Evolutionary conservation across 2,797 vertebrate genomes (phyloP).

Genomic region (Valencia hispanica): DNA sequence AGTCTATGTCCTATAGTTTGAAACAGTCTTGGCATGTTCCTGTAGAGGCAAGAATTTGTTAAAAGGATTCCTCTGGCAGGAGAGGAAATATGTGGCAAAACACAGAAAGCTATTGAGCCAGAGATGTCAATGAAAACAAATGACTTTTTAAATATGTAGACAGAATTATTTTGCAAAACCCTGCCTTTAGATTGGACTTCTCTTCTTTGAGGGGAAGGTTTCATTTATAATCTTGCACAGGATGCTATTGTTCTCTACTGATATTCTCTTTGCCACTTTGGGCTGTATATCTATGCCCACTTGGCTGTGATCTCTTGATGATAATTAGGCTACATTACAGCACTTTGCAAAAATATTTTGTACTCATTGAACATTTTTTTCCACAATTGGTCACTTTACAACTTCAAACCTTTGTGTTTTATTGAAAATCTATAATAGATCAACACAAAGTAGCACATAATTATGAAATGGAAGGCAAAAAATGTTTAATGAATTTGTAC

Average conservation of each 20-base stretch:
- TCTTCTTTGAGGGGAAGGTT: neutral
- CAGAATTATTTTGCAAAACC: neutral
- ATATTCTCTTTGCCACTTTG: neutral
- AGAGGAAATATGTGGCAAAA: neutral
- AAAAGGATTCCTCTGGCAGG: neutral
- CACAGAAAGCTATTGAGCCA: neutral
- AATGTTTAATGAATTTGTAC: neutral
- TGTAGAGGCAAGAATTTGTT: conserved; percentile 1
- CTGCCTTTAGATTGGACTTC: neutral
- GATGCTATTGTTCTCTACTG: neutral
- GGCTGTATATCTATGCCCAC: neutral
- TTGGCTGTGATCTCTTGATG: neutral
- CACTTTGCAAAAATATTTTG: neutral
- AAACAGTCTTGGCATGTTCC: neutral
- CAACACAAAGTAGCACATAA: neutral
- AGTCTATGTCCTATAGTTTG: neutral
- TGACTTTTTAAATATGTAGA: neutral
- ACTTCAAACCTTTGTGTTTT: neutral
- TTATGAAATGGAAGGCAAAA: neutral
- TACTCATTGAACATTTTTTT: neutral
- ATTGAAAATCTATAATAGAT: neutral
- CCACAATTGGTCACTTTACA: neutral
- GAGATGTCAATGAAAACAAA: neutral
- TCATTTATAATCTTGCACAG: neutral
- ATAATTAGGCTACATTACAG: neutral